These are phyloP conservation scores for Cyprinodon brontotheroides DNA, from an alignment of 2,113 vertebrate species.

Conservation along the genomic window DNA sequence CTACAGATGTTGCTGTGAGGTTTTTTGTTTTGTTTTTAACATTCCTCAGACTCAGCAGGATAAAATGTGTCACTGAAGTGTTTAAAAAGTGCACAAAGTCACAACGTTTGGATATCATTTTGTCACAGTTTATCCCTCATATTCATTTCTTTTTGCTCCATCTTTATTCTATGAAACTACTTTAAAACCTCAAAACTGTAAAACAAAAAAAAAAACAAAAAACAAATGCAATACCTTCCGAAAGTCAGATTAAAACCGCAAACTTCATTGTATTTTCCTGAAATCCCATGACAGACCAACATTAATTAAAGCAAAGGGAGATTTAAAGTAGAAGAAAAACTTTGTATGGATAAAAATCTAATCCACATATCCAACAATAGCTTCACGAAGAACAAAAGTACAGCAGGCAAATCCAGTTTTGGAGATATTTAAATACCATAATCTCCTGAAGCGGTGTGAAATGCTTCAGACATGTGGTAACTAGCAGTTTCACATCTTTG, in stretches of 20 bases:
- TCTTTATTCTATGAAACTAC: too few relatives aligned
- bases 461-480: too few relatives aligned
- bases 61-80: neutral
- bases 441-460: too few relatives aligned
- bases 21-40: neutral
- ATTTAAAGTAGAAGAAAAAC: neutral
- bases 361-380: too few relatives aligned
- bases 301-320: neutral
- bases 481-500: too few relatives aligned
- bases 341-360: neutral
- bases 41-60: conserved; percentile 13
- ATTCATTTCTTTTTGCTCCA: too few relatives aligned
- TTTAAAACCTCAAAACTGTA: neutral
- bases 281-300: neutral
- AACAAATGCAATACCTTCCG: neutral
- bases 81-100: neutral
- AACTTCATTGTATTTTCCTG: neutral
- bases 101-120: neutral
- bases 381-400: too few relatives aligned
- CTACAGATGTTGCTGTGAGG: neutral
- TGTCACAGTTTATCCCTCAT: neutral
- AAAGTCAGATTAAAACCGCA: neutral
- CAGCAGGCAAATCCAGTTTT: too few relatives aligned
- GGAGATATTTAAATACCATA: too few relatives aligned
- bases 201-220: too few relatives aligned